These are phyloP conservation scores for Conops quadrifasciatus DNA, from an alignment of 2,888 invertebrate species.

Conservation along the genomic window DNA sequence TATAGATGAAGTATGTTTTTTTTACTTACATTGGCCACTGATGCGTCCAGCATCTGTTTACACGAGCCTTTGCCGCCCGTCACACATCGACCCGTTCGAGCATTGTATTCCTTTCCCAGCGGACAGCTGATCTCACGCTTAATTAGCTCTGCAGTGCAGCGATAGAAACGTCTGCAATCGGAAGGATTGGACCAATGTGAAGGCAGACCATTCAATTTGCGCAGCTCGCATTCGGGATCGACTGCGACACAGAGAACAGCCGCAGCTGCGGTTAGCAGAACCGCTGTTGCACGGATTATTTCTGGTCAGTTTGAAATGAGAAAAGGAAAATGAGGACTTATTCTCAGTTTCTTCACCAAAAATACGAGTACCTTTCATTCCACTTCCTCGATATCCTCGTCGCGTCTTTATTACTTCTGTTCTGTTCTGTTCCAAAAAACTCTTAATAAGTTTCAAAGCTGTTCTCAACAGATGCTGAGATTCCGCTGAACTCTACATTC, in stretches of 20 bases:
- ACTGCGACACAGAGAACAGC: constrained; percentile 49
- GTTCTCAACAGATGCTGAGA: constrained; percentile 30
- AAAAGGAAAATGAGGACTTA: background rate
- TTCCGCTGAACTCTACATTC: constrained; percentile 15
- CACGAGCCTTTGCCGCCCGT: constrained; percentile 48
- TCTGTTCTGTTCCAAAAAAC: background rate
- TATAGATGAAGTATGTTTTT: background rate
- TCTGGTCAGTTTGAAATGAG: background rate
- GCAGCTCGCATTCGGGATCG: constrained; percentile 57
- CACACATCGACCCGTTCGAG: constrained; percentile 51
- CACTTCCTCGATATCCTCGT: background rate
- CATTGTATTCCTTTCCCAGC: constrained; percentile 52
- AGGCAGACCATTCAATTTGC: constrained; percentile 49
- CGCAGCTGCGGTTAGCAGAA: constrained; percentile 51
- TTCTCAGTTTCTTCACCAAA: background rate
- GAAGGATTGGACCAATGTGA: constrained; percentile 55
- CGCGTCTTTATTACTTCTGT: background rate
- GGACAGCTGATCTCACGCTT: constrained; percentile 53
- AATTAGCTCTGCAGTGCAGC: constrained; percentile 51
- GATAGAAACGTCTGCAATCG: constrained; percentile 54
- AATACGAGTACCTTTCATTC: constrained; percentile 13
- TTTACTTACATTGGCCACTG: constrained; percentile 45
- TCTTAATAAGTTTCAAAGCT: constrained; percentile 7
- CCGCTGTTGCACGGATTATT: constrained; percentile 39
- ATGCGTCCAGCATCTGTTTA: constrained; percentile 47